Evolutionary conservation across 2,888 invertebrate species (phyloP).

Genomic region (Microdon myrmicae): DNA sequence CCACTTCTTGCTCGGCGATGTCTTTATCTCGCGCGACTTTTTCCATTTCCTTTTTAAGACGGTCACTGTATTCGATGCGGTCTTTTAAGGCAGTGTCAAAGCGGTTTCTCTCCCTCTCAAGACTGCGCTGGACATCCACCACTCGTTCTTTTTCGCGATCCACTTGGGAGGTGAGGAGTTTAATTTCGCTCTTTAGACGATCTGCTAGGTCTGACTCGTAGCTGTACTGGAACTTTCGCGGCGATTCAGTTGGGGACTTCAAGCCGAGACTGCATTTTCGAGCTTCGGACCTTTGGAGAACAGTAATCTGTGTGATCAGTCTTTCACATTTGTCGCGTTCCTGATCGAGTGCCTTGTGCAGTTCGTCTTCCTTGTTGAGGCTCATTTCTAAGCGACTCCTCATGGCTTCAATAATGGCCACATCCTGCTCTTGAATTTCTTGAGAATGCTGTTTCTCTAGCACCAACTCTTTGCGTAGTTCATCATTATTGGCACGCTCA

Average conservation of each 20-base stretch:
- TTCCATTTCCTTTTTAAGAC: constrained; percentile 65
- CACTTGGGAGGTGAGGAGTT: constrained; percentile 68
- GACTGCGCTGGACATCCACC: constrained; percentile 67
- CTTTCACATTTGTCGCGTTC: constrained; percentile 69
- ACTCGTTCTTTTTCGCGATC: constrained; percentile 69
- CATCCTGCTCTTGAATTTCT: constrained; percentile 72
- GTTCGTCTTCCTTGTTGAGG: constrained; percentile 73
- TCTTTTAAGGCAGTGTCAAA: constrained; percentile 65
- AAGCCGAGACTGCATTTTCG: constrained; percentile 60
- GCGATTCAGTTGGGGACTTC: constrained; percentile 65
- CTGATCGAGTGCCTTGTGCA: constrained; percentile 71
- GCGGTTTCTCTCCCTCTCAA: constrained; percentile 67
- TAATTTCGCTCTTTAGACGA: constrained; percentile 69
- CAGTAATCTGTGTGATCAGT: constrained; percentile 66
- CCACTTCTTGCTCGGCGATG: constrained; percentile 61
- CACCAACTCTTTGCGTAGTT: constrained; percentile 71
- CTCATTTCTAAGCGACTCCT: constrained; percentile 74
- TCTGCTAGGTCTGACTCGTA: constrained; percentile 68
- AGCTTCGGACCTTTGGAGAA: constrained; percentile 63
- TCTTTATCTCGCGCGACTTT: constrained; percentile 63
- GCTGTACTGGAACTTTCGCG: constrained; percentile 62
- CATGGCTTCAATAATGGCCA: constrained; percentile 74
- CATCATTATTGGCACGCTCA: constrained; percentile 66
- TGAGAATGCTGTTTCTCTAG: constrained; percentile 72
- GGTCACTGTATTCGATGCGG: constrained; percentile 65